Evolutionary conservation across 2,888 invertebrate genomes (phyloP), one percentile per base, ranked within the genome.

Genomic region (Coecobrya sp.): DNA sequence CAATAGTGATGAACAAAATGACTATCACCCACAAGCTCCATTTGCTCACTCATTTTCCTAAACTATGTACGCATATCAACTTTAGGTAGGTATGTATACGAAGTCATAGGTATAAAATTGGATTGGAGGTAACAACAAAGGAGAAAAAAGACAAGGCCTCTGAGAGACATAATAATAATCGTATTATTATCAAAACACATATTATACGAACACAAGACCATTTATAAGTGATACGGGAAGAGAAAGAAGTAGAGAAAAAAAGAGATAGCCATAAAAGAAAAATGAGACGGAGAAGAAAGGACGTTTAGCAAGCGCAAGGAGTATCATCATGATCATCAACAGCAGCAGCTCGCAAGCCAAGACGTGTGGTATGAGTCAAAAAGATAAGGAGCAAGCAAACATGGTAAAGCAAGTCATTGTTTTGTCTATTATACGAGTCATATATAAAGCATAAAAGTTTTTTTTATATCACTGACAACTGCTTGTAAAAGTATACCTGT

Each of bases 361-460:
- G 90, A 90, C 90, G 90, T 90, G 90, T 90, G 90, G 86, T 85
- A 90, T 90, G 90, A 90, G 85, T 90, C 90, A 90, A 90, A n/a
- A 90, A 90, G 90, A 90, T 85, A 90, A 85, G 89, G 76, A 89
- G 85, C 85, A 89, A 82, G 89, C 52, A 89, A 89, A 81, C 89
- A 89, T 89, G 89, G 49, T 70, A 70, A 73, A 86, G 70, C 86
- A 87, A 87, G 76, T 45, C 87, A 87, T 87, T 87, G 87, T 87
- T 87, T 76, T 79, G 55, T 52, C 49, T 55, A 76, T 73, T 79
- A 87, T 87, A 87, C 49, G 59, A 86, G 36, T 42, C 65, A 59
- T 86, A 86, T 87, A 65, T 65, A 70, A 88, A 88, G 62, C 19
- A 70, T 22, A 62, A 42, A 59, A 68, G 49, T 19, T 27, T 22